Evolutionary conservation across 2,888 invertebrate species (phyloP).

Genomic region (Adelphocoris suturalis): DNA sequence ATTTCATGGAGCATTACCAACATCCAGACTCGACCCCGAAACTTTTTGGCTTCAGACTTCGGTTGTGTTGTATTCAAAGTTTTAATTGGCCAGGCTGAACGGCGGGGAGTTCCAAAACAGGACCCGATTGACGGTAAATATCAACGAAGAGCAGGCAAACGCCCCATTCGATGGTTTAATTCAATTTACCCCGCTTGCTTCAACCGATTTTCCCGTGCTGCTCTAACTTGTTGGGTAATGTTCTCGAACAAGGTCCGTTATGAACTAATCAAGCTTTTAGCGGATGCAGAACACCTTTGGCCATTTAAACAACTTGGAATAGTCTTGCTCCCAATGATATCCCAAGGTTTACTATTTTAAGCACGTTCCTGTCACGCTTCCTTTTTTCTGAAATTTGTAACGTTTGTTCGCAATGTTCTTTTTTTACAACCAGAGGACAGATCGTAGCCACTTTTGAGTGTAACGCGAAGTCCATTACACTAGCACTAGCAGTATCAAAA

Average conservation of each 20-base stretch:
- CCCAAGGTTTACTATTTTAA: no score
- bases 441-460: no score
- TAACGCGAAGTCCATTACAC: no score
- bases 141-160: not conserved
- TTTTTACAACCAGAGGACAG: no score
- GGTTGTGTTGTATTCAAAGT: not conserved
- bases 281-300: not conserved
- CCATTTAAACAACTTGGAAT: not conserved
- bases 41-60: not conserved
- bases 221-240: not conserved
- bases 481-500: no score
- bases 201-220: constrained; percentile 19
- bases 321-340: no score
- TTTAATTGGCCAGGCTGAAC: not conserved
- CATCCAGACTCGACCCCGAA: not conserved
- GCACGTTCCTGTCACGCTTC: no score
- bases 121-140: constrained; percentile 30
- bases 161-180: constrained; percentile 26
- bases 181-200: not conserved
- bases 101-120: not conserved
- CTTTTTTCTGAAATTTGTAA: no score
- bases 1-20: not conserved
- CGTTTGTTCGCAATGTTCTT: no score
- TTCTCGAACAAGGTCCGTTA: not conserved
- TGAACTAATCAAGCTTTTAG: not conserved